A percentile compares a stretch with the other conserved stretches of the same genome.
Conservation (phyloP, 2,888 invertebrate genomes). For the Homarus gammarus region DNA sequence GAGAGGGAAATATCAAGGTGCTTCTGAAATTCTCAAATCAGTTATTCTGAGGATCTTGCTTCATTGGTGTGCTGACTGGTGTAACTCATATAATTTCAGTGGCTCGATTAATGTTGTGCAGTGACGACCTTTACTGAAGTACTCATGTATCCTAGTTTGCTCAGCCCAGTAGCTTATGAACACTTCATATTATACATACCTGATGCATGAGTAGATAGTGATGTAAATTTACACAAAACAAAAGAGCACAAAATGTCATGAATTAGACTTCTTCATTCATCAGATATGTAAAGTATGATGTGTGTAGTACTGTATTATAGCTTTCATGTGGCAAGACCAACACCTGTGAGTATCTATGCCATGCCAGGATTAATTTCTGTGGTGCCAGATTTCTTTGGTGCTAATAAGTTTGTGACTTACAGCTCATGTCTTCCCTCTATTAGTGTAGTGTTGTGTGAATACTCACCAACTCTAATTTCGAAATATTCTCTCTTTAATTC, state of each 20-base stretch:
- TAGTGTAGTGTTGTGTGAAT: constrained; percentile 34
- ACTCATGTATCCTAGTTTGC: background rate
- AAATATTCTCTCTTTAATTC: constrained; percentile 18
- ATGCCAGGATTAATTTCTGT: background rate
- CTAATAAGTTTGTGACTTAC: background rate
- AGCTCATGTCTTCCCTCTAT: background rate
- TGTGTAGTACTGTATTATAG: background rate
- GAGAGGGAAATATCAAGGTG: background rate
- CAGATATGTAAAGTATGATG: background rate
- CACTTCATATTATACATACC: background rate
- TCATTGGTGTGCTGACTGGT: constrained; percentile 25
- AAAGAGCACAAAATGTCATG: background rate
- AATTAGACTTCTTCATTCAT: background rate
- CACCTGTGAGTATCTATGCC: background rate
- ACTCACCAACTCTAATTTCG: constrained; percentile 6
- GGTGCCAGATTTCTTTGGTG: background rate
- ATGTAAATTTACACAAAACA: background rate
- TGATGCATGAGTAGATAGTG: background rate
- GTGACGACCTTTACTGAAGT: constrained; percentile 1
- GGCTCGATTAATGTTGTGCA: constrained; percentile 23
- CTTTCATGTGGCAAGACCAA: background rate
- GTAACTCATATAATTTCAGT: constrained; percentile 18
- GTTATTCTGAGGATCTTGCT: constrained; percentile 25
- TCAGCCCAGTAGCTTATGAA: background rate
- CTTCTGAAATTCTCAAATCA: background rate